A percentile compares a stretch with the other conserved stretches of the same genome.
Evolutionary conservation across 2,888 invertebrate genomes (phyloP).

Genomic region (Thyatira batis): DNA sequence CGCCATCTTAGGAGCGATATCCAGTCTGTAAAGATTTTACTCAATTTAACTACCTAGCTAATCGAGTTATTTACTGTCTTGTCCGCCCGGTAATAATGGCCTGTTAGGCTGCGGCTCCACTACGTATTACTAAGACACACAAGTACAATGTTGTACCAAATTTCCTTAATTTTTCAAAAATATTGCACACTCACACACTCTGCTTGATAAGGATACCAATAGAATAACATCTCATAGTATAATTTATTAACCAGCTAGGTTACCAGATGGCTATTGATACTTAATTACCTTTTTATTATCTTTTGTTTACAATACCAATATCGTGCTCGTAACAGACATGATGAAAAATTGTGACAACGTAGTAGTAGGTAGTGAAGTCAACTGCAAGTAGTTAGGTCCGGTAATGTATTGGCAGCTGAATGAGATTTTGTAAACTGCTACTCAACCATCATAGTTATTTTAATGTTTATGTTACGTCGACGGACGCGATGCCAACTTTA

Average conservation of each 20-base stretch:
- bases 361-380: constrained; percentile 5
- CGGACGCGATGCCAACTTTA: constrained; percentile 63
- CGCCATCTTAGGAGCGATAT: constrained; percentile 57
- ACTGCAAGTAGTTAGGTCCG: constrained; percentile 13
- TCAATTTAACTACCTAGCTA: constrained; percentile 46
- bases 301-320: too few relatives aligned
- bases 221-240: too few relatives aligned
- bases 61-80: constrained; percentile 36
- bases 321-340: too few relatives aligned
- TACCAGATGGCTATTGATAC: too few relatives aligned
- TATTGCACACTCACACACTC: too few relatives aligned
- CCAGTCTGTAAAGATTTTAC: constrained; percentile 39
- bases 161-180: too few relatives aligned
- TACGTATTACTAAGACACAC: too few relatives aligned
- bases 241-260: too few relatives aligned
- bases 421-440: constrained; percentile 53
- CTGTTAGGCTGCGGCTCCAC: neutral
- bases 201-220: too few relatives aligned
- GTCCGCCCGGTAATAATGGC: constrained; percentile 2
- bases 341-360: neutral
- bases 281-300: too few relatives aligned
- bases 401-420: constrained; percentile 55
- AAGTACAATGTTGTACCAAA: too few relatives aligned
- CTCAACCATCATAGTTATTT: constrained; percentile 63
- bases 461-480: constrained; percentile 64